Evolutionary conservation across 2,113 vertebrate genomes (phyloP).

Genomic region (Pygoscelis antarcticus): DNA sequence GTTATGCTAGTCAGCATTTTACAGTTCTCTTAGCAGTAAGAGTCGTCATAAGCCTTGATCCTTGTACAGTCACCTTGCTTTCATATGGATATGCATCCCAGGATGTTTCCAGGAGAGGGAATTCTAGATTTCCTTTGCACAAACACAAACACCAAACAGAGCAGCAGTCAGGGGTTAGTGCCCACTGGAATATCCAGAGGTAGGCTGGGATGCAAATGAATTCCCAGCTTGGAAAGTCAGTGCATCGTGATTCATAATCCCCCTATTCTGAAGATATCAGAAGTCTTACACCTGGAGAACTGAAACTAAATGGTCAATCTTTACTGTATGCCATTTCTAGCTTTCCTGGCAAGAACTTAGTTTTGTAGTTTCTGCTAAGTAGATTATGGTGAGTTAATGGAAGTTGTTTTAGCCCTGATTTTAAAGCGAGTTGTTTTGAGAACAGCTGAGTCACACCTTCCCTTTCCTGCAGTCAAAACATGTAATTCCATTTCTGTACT

Average conservation of each 20-base stretch:
- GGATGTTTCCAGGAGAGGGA: background rate
- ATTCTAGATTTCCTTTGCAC: background rate
- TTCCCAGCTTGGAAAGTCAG: background rate
- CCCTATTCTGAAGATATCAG: background rate
- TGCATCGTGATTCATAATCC: background rate
- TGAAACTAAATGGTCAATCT: background rate
- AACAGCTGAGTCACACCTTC: background rate
- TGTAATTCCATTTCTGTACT: background rate
- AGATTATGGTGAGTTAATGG: background rate
- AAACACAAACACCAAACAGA: background rate
- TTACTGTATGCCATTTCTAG: background rate
- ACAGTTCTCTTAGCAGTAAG: background rate
- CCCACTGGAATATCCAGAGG: background rate
- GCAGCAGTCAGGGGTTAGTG: background rate
- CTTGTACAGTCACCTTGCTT: background rate
- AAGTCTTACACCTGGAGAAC: background rate
- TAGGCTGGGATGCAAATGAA: background rate
- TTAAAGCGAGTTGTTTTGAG: background rate
- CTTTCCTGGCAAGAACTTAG: background rate
- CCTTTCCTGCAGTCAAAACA: background rate
- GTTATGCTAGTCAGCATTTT: background rate
- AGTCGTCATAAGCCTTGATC: background rate
- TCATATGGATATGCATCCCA: background rate
- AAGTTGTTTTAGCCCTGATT: background rate
- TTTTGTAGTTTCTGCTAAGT: background rate